A percentile compares a stretch with the other conserved stretches of the same genome.
Evolutionary conservation across 2,888 invertebrate species (phyloP).

Genomic region (Rambutsinella grinnellia): DNA sequence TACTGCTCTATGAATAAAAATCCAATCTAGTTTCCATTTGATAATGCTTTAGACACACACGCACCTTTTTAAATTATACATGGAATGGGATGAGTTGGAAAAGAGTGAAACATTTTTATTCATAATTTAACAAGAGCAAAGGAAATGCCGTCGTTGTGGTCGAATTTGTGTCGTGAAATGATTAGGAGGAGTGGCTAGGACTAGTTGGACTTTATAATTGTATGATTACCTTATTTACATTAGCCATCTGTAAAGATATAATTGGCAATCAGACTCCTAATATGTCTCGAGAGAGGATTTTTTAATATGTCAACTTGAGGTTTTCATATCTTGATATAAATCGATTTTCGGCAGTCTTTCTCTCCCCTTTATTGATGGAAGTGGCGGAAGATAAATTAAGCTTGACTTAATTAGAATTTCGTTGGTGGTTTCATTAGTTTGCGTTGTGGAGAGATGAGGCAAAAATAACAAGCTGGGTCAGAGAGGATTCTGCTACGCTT

Average conservation of each 20-base stretch:
- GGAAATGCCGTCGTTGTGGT: no score
- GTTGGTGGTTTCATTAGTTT: no score
- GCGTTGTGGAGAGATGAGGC: no score
- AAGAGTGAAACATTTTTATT: background rate
- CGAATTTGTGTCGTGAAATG: no score
- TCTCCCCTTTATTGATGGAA: background rate
- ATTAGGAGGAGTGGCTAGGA: no score
- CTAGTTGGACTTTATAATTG: no score
- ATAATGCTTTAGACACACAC: background rate
- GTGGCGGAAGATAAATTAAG: background rate
- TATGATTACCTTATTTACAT: no score
- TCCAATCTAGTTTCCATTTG: background rate
- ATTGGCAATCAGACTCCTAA: no score
- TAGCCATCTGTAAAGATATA: no score
- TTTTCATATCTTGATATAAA: background rate
- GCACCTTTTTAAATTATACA: background rate
- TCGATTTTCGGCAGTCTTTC: background rate
- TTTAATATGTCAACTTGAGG: background rate
- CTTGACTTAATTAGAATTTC: background rate
- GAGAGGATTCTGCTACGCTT: no score
- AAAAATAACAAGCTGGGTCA: no score
- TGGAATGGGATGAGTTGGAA: background rate
- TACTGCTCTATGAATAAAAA: conserved; percentile 28
- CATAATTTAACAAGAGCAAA: no score
- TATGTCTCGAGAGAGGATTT: background rate